Conservation (phyloP, 1,140 invertebrate genomes). For the Zaprionus africanus region DNA sequence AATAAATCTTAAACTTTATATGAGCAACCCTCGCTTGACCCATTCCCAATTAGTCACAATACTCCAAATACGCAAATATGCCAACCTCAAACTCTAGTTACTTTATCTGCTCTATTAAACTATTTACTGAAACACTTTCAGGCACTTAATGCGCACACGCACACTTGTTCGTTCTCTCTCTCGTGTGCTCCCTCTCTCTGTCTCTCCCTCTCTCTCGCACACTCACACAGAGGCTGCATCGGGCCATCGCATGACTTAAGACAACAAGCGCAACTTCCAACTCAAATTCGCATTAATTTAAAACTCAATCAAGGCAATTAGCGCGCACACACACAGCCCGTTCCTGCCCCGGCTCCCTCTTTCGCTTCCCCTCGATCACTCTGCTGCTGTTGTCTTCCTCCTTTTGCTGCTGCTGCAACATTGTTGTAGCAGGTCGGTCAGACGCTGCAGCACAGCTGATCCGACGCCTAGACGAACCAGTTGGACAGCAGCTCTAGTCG, state of each 20-base stretch:
- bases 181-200: background rate
- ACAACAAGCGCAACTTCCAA: slow-evolving; percentile 54
- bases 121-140: slow-evolving; percentile 31
- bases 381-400: slow-evolving; percentile 2
- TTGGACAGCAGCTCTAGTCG: slow-evolving; percentile 30
- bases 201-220: background rate
- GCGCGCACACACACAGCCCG: slow-evolving; percentile 57
- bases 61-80: slow-evolving; percentile 8
- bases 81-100: slow-evolving; percentile 20
- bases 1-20: too few relatives aligned
- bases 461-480: slow-evolving; percentile 46
- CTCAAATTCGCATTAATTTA: slow-evolving; percentile 82
- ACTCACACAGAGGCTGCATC: background rate
- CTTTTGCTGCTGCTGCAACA: slow-evolving; percentile 54
- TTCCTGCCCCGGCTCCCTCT: slow-evolving; percentile 10
- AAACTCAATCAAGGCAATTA: slow-evolving; percentile 82
- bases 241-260: slow-evolving; percentile 50
- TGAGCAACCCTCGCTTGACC: background rate
- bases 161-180: background rate
- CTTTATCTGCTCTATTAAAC: slow-evolving; percentile 37
- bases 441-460: slow-evolving; percentile 63
- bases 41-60: slow-evolving; percentile 1
- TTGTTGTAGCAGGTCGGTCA: slow-evolving; percentile 59
- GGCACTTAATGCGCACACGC: slow-evolving; percentile 27
- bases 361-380: slow-evolving; percentile 9